These are phyloP conservation scores for Stomatorhinus ivindoensis DNA, from an alignment of 2,113 vertebrate genomes.

Conservation along the genomic window DNA sequence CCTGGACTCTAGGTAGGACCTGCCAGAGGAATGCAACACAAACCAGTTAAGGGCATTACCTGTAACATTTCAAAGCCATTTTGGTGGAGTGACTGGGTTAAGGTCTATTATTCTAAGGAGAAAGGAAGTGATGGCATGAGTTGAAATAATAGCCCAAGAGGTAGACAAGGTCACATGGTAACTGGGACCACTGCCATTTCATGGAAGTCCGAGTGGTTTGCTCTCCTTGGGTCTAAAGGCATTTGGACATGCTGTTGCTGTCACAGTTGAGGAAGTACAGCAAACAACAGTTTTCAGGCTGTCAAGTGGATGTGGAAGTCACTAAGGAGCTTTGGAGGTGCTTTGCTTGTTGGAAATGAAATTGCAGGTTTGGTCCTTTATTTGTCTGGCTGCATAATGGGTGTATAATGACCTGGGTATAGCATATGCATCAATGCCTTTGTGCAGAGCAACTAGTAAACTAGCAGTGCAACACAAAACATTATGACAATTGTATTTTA, in stretches of 20 bases:
- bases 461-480: background rate
- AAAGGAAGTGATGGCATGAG: background rate
- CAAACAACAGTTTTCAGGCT: background rate
- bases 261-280: background rate
- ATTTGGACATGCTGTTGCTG: background rate
- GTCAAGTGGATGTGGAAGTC: background rate
- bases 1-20: background rate
- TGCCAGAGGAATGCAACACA: background rate
- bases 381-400: background rate
- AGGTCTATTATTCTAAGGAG: background rate
- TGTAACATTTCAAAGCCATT: background rate
- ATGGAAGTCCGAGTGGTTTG: background rate
- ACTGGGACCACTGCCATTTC: background rate
- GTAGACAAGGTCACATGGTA: background rate
- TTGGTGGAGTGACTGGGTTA: background rate
- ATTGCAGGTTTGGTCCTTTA: background rate
- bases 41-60: background rate
- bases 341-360: background rate
- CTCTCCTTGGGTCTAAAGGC: background rate
- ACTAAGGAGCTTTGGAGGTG: background rate
- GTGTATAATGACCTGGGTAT: background rate
- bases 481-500: background rate
- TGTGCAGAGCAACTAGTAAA: background rate
- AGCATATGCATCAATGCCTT: background rate
- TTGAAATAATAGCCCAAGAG: background rate